phyloP scores from a whole-genome alignment of 2,113 vertebrate species.

The Pluvialis apricaria region DNA sequence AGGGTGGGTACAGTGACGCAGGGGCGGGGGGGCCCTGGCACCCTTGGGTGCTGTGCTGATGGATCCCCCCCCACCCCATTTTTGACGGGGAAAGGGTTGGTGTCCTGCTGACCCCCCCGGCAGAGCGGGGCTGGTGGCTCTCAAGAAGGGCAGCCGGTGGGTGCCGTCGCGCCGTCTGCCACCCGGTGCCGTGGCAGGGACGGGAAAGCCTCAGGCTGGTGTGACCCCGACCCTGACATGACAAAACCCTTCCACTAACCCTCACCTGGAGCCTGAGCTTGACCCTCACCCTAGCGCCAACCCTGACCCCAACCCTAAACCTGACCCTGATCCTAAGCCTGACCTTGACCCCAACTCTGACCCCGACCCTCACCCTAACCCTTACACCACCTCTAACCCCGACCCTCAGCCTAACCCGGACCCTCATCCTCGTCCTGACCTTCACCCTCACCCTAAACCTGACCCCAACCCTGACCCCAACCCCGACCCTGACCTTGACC shows the following conservation, averaged over 20 bases:
- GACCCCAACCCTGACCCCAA: background rate
- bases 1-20: accelerated
- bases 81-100: background rate
- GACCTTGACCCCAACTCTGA: too few species aligned
- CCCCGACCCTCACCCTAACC: too few species aligned
- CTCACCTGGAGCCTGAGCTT: background rate
- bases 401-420: accelerated
- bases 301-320: background rate
- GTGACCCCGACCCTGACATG: background rate
- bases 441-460: too few species aligned
- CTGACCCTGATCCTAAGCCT: background rate
- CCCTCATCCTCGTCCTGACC: background rate
- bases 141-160: too few species aligned
- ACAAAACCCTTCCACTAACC: background rate
- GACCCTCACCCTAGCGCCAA: background rate
- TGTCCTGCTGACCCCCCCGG: background rate
- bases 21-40: accelerated
- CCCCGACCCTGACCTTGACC: background rate
- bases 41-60: background rate
- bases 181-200: accelerated
- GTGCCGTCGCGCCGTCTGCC: background rate
- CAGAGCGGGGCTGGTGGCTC: background rate
- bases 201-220: background rate
- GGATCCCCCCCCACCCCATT: background rate
- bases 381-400: too few species aligned